A percentile compares a stretch with the other conserved stretches of the same genome.
Conservation (phyloP, 2,888 invertebrate genomes). For the Leucophenga montana region DNA sequence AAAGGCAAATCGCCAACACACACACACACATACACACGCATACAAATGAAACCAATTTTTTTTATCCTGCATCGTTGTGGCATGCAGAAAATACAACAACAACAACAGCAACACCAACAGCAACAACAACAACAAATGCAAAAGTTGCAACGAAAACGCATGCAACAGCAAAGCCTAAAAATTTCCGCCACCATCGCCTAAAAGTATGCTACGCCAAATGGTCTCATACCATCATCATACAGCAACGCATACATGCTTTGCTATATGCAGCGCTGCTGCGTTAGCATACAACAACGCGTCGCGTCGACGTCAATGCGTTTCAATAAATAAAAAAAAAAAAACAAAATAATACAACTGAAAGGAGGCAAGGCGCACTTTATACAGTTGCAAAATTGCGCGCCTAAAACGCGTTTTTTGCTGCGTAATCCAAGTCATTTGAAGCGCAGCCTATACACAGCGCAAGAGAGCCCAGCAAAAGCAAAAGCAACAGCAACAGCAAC, state of each 20-base stretch:
- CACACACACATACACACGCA: conserved; percentile 5
- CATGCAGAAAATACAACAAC: too few species aligned
- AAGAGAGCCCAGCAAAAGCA: too few species aligned
- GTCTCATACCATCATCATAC: conserved; percentile 20
- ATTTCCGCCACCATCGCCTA: conserved; percentile 50
- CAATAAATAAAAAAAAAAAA: conserved; percentile 8
- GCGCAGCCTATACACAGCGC: too few species aligned
- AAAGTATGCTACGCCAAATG: conserved; percentile 55
- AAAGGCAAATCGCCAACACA: background rate
- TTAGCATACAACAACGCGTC: background rate
- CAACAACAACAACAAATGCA: background rate
- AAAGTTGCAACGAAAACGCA: conserved; percentile 47
- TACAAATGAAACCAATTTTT: background rate
- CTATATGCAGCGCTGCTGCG: conserved; percentile 24
- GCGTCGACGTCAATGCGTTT: conserved; percentile 37
- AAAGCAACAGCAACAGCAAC: too few species aligned
- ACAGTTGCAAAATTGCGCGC: conserved; percentile 3
- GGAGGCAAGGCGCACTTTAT: background rate
- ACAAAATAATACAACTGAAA: background rate
- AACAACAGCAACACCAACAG: background rate
- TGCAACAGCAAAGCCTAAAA: conserved; percentile 62
- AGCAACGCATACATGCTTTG: conserved; percentile 1
- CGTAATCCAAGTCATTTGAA: too few species aligned
- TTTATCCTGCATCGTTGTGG: background rate
- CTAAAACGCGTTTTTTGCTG: too few species aligned